A percentile compares a stretch with the other conserved stretches of the same genome.
Evolutionary conservation across 1,140 invertebrate genomes (phyloP).

Genomic region (Drosophila kikkawai): DNA sequence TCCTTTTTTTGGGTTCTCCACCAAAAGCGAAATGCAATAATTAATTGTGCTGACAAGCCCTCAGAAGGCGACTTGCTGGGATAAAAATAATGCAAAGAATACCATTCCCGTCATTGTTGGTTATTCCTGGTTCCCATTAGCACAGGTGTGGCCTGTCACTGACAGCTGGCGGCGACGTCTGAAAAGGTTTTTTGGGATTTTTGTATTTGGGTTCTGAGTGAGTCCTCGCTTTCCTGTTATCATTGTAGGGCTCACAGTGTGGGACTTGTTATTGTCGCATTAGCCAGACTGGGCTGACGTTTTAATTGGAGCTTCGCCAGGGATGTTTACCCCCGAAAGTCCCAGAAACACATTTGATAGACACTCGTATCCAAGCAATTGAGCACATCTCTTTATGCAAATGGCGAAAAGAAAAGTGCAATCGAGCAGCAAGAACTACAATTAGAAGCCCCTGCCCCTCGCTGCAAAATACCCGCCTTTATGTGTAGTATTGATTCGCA

Average conservation of each 20-base stretch:
- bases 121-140: constrained; percentile 32
- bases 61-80: constrained; percentile 2
- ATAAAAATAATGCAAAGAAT: constrained; percentile 41
- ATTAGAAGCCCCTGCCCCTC: constrained; percentile 35
- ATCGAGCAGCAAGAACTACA: constrained; percentile 46
- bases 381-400: constrained; percentile 19
- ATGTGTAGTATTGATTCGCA: constrained; percentile 9
- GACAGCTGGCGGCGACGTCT: constrained; percentile 36
- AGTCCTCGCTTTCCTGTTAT: background rate
- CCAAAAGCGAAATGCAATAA: constrained; percentile 37
- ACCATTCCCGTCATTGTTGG: constrained; percentile 15
- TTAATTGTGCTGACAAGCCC: constrained; percentile 51
- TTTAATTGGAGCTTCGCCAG: constrained; percentile 56
- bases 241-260: background rate
- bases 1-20: constrained; percentile 25
- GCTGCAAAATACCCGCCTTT: constrained; percentile 2
- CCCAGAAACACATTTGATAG: constrained; percentile 7
- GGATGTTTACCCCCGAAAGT: constrained; percentile 5
- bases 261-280: constrained; percentile 54
- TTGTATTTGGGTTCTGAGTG: constrained; percentile 8
- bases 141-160: constrained; percentile 67
- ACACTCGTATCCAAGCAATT: constrained; percentile 27
- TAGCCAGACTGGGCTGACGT: constrained; percentile 53
- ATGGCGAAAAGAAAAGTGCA: constrained; percentile 36
- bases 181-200: constrained; percentile 49